phyloP scores from a whole-genome alignment of 2,113 vertebrate genomes.

The Scatophagus argus region DNA sequence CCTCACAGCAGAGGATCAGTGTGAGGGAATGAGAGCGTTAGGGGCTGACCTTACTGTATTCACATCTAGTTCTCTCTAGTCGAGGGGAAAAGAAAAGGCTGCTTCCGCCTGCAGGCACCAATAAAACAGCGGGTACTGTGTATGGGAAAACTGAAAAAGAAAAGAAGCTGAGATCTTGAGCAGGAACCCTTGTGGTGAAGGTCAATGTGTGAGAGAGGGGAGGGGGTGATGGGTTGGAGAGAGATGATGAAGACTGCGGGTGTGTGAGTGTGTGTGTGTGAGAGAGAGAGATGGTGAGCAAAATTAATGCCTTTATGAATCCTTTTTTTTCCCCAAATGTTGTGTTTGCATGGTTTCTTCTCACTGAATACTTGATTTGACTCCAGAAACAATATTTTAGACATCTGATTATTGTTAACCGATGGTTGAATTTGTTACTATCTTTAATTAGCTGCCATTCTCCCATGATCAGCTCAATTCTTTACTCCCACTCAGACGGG shows the following conservation, averaged over 20 bases:
- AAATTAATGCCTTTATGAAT: background rate
- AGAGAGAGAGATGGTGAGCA: background rate
- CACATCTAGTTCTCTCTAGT: constrained; percentile 16
- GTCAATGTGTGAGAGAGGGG: constrained; percentile 28
- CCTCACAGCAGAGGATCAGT: background rate
- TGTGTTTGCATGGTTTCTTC: constrained; percentile 16
- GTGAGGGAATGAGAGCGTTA: background rate
- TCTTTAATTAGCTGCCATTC: constrained; percentile 33
- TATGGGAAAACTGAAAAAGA: constrained; percentile 53
- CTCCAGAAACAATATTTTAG: constrained; percentile 29
- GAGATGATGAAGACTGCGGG: background rate
- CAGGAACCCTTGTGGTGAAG: constrained; percentile 41
- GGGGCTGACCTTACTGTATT: background rate
- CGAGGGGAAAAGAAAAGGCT: constrained; percentile 18
- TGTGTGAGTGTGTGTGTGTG: background rate
- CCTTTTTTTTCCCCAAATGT: background rate
- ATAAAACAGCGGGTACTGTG: constrained; percentile 50
- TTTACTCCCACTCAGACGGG: no score
- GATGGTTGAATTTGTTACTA: constrained; percentile 26
- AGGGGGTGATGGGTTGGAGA: constrained; percentile 6
- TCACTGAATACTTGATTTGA: constrained; percentile 11
- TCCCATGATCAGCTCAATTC: background rate
- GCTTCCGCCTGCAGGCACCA: constrained; percentile 36
- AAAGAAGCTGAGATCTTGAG: constrained; percentile 37
- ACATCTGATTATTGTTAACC: constrained; percentile 43